These are phyloP conservation scores for Dinomys branickii DNA, from an alignment of 2,113 vertebrate species.

Conservation along the genomic window DNA sequence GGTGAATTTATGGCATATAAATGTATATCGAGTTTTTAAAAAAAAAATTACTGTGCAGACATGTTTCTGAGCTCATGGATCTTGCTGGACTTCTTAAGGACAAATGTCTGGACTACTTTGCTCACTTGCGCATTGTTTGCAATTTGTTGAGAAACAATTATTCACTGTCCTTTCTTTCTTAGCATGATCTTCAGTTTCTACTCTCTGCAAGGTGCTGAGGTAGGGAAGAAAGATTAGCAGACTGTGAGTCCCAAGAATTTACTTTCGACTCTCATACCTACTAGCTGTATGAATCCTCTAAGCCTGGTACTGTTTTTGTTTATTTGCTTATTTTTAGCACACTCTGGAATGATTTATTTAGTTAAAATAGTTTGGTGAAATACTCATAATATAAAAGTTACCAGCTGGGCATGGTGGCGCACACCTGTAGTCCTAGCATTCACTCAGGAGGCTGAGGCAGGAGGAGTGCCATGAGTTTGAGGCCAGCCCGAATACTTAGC, in stretches of 20 bases:
- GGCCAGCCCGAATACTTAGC: background rate
- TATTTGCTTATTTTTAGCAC: background rate
- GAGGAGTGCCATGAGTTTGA: background rate
- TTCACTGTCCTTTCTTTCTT: background rate
- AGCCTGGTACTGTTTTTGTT: background rate
- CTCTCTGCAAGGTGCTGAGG: background rate
- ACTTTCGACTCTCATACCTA: background rate
- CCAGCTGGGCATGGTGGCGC: background rate
- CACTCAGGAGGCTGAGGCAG: background rate
- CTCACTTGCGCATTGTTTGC: background rate
- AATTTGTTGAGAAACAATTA: background rate
- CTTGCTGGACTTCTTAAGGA: background rate
- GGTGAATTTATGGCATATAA: background rate
- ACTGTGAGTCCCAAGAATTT: background rate
- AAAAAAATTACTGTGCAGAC: background rate
- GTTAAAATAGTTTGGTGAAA: background rate
- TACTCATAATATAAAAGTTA: background rate
- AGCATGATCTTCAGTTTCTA: background rate
- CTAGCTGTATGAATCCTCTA: background rate
- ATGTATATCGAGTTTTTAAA: background rate
- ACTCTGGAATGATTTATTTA: background rate
- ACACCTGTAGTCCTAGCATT: background rate
- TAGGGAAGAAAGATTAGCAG: background rate
- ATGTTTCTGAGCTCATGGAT: background rate
- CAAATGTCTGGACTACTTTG: background rate